Base-by-base conservation (phyloP, 1,140 invertebrate species). In the Calosoma granatense region DNA sequence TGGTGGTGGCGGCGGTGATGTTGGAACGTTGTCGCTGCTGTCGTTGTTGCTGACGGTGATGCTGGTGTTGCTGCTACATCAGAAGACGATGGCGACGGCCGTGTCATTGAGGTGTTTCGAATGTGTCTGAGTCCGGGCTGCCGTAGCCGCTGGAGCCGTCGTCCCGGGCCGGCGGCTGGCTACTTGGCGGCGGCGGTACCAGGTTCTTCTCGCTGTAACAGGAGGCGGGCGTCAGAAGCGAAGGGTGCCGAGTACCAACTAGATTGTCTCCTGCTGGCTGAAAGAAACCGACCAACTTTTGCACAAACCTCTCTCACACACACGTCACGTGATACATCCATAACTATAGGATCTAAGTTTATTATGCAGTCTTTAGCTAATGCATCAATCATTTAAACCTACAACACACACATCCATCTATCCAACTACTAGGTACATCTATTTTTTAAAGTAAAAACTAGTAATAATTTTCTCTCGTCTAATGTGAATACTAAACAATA, bases 141-240 rank as follows among this genome's bases (percentile, higher is more conserved):
- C 79, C 80, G 70, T 81, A 81, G 9, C 79, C 79, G 67, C 78
- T 80, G 64, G 77, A 80, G 3, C 76, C 79, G 66, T 80, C 80
- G 62, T 81, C 79, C 67, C 76, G 70, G 70, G 23, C 67, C 72
- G 62, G 64, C 69, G 56, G 51, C 55, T 57, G 61, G 57, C 63
- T 78, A 76, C 65, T 78, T 76, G 61, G 78, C 78, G 41, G 64
- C 59, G 63, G 60, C 75, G 67, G 57, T 69, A 30, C 70, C 70
- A 60, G 74, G 73, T 6, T 73, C 74, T 59, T 71, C 71, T 67
- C 69, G 70, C 70, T 72, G 68, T 67, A 71, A 71, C 66, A 71
- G 61, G 69, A 68, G 57, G 64, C 61, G 60, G 62, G 62, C 60
- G 63, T 65, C 61, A 65, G 59, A 64, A 63, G 58, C 58, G 53